These are phyloP conservation scores for Melanaphis sacchari DNA, from an alignment of 1,140 invertebrate genomes.

Conservation along the genomic window DNA sequence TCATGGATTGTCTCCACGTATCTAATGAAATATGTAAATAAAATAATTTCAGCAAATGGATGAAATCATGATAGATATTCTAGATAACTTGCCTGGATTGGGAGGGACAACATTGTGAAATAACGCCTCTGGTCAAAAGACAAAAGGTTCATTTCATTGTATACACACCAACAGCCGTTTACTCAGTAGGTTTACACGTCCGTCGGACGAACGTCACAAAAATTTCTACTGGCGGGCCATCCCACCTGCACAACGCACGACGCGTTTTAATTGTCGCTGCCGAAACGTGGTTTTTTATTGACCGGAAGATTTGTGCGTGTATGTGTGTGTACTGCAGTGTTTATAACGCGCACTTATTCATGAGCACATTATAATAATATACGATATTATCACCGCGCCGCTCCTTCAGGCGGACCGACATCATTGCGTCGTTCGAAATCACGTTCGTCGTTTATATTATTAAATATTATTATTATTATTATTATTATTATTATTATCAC, in stretches of 20 bases:
- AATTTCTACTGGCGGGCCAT: not conserved
- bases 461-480: conserved; percentile 4
- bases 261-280: not conserved
- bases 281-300: conserved; percentile 38
- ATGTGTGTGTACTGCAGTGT: not conserved
- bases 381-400: not conserved
- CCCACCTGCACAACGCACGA: not conserved
- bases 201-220: not conserved
- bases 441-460: conserved; percentile 42
- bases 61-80: not conserved
- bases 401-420: conserved; percentile 2
- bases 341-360: conserved; percentile 30
- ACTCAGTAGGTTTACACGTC: not conserved
- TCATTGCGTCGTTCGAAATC: conserved; percentile 32
- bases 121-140: not conserved
- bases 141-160: not conserved
- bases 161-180: not conserved
- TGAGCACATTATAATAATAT: conserved; percentile 33
- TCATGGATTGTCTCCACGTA: too few species aligned
- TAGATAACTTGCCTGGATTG: not conserved
- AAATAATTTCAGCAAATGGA: not conserved
- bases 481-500: not conserved
- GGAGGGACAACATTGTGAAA: not conserved
- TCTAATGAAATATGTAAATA: not conserved
- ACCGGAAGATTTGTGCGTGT: conserved; percentile 8